Base-by-base conservation (phyloP, 2,797 vertebrate genomes). In the Microchirus variegatus region DNA sequence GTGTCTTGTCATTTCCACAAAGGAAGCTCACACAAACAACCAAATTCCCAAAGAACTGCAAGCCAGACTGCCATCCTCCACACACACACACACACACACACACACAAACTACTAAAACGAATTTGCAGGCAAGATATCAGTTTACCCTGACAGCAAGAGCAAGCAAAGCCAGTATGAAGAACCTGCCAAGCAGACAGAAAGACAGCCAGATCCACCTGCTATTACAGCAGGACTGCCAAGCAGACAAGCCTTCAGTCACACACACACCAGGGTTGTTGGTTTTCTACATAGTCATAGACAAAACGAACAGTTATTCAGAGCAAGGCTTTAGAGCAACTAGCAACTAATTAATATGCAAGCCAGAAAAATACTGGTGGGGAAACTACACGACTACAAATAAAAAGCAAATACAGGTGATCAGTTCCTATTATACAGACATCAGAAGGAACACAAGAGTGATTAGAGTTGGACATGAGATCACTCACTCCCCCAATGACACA, bases 171-270 rank as follows among this genome's bases (percentile, higher is more conserved):
- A 70, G 69, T 52, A 49, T 43, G 61, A 53, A 40, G 47, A 58
- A 80, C 43, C 53, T 76, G 81, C 81, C 80, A 84, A 81, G 60
- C 67, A 75, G 80, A 80, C 64, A 77, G 76, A 80, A 71, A 66
- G 70, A 83, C 64, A 72, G 75, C 80, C 75, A 85, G 71, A 74
- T 72, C 75, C 75, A 83, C 81, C 85, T 90, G 78, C 69, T 84
- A 80, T 46, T 75, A 55, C 65, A 66, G 51, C 55, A 49, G 45
- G 70, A 40, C 67, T 71, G 80, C 81, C 71, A 80, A 81, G 51
- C 76, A 73, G 71, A 82, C 68, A 42, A 63, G 76, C 49, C 61
- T 61, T 53, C 73, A 75, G 77, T 80, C 52, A 80, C 59, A 70
- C 59, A 70, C 60, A 68, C 56, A 69, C 77, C 53, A 73, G 71